Base-by-base conservation (phyloP, 1,140 invertebrate genomes). In the Drosophila pruinosa region DNA sequence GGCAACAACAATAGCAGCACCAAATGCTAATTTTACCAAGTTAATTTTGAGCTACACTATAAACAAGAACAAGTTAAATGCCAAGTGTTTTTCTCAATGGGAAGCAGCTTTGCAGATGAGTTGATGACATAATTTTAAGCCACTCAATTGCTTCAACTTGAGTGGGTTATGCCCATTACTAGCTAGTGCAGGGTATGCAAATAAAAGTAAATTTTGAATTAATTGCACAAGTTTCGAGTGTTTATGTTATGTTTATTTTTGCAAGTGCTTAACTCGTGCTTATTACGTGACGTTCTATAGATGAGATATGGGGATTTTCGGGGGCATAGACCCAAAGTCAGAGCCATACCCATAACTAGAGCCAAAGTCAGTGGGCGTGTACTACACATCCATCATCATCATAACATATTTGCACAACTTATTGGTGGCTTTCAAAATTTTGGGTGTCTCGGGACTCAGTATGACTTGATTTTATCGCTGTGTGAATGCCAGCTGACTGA, bases 361-460 rank as follows among this genome's bases (percentile, higher is more conserved):
- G 0, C 8, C 0, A 28, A 28, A 43, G 2, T 12, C 21, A 12
- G 34, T 48, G 24, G 41, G 28, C 45, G 34, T 38, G 14, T 22
- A 24, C 22, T n/a, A 19, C 52, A 54, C 67, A 71, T 70, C 53
- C 45, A 73, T 64, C 59, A 70, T 52, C 39, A 59, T 43, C 43
- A 57, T 19, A 63, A 63, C 41, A 74, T 68, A 85, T 80, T 85
- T 85, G 64, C 76, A 53, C 39, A 77, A 80, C 69, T 77, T 71
- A 85, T 85, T 86, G 57, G 47, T 41, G 48, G 59, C 31, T 65
- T 62, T 58, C 24, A 48, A 8, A 24, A 45, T 39, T 48, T 12
- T 36, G 24, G 6, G 26, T 39, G 54, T 52, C 56, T 59, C 36
- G 64, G 56, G 56, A 59, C 54, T 39, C 28, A 14, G 45, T 12